These are phyloP conservation scores for Trilocha varians DNA, from an alignment of 2,888 invertebrate species.

Conservation along the genomic window DNA sequence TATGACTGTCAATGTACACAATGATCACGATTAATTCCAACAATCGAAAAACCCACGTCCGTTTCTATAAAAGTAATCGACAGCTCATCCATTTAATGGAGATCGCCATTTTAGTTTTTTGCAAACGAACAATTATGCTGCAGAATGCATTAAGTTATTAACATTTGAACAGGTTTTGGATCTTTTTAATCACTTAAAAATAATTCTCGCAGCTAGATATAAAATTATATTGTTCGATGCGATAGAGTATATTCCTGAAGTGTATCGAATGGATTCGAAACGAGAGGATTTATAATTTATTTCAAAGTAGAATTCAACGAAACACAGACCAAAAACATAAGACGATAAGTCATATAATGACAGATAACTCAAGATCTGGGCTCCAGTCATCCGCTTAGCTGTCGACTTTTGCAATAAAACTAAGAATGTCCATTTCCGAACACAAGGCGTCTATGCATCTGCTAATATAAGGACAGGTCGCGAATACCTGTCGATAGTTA, in stretches of 20 bases:
- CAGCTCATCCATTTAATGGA: not conserved
- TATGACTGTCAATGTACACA: conserved; percentile 1
- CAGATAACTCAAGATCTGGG: too few species aligned
- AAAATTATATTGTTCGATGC: conserved; percentile 8
- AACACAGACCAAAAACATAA: too few species aligned
- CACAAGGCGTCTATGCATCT: too few species aligned
- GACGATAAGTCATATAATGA: too few species aligned
- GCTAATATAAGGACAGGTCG: too few species aligned
- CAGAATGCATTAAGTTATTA: conserved; percentile 5
- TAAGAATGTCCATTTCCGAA: too few species aligned
- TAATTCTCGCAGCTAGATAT: not conserved
- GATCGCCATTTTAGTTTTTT: not conserved
- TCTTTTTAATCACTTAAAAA: not conserved
- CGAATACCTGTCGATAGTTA: too few species aligned
- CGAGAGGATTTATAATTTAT: too few species aligned
- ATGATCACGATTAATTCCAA: conserved; percentile 11
- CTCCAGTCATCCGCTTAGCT: too few species aligned
- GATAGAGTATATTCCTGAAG: conserved; percentile 20
- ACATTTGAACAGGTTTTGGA: not conserved
- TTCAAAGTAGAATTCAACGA: conserved; percentile 16
- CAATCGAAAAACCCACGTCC: conserved; percentile 13
- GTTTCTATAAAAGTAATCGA: not conserved
- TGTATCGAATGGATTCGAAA: conserved; percentile 11
- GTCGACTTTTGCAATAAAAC: too few species aligned
- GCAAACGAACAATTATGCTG: not conserved